phyloP scores from a whole-genome alignment of 2,113 vertebrate species.

The Empidonax traillii region DNA sequence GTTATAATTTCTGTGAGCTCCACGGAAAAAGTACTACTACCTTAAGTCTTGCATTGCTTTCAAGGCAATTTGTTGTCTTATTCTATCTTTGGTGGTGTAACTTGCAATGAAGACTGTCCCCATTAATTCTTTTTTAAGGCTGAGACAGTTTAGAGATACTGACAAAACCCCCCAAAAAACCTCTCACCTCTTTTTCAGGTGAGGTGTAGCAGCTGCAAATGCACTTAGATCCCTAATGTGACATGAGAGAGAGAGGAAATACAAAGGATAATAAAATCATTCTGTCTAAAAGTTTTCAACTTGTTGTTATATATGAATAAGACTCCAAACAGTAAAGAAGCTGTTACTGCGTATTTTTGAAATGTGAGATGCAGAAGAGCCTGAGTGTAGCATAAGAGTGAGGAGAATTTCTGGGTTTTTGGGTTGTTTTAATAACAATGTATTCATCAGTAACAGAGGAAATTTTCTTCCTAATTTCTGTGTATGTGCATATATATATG shows the following conservation, averaged over 20 bases:
- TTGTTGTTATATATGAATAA: background rate
- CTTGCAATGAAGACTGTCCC: background rate
- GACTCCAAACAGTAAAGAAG: background rate
- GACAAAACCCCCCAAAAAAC: fast-evolving
- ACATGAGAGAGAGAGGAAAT: background rate
- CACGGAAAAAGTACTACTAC: background rate
- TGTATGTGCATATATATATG: background rate
- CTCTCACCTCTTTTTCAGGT: background rate
- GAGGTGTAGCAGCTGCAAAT: background rate
- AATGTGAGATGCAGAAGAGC: background rate
- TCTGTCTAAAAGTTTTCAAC: background rate
- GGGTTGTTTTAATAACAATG: background rate
- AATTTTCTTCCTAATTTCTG: background rate
- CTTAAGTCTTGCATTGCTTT: background rate
- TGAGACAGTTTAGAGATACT: background rate
- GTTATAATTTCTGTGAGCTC: background rate
- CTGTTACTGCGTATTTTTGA: background rate
- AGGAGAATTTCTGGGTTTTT: background rate
- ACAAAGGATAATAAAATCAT: background rate
- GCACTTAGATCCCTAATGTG: background rate
- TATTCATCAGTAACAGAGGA: background rate
- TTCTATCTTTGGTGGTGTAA: background rate
- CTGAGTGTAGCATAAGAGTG: background rate
- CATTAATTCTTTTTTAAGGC: background rate
- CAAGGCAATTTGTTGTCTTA: background rate